Conservation (phyloP, 2,113 vertebrate genomes). For the Phrynosoma blainvillii region DNA sequence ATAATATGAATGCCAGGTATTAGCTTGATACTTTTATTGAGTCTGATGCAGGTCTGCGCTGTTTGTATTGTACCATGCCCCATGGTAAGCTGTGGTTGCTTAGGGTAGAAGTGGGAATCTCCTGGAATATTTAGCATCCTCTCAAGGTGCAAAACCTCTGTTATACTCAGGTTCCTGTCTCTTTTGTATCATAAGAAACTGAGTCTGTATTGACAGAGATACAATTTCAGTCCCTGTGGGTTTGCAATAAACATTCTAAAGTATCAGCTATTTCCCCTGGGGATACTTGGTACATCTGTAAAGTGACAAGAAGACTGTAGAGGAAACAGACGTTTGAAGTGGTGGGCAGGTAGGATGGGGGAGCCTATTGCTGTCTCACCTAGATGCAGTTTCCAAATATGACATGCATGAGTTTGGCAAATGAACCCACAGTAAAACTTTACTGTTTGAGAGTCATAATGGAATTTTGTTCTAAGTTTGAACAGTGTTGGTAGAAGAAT, state of each 20-base stretch:
- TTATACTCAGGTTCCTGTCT: background rate
- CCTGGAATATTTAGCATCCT: background rate
- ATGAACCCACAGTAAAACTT: background rate
- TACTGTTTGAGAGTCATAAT: background rate
- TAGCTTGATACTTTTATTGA: background rate
- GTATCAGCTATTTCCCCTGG: background rate
- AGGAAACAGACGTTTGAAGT: background rate
- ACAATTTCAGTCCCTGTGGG: background rate
- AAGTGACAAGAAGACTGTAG: background rate
- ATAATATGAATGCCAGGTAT: too few relatives aligned
- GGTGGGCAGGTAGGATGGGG: too few relatives aligned
- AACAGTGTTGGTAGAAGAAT: slow-evolving; percentile 55
- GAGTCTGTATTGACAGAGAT: background rate
- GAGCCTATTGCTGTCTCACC: background rate
- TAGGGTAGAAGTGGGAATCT: background rate
- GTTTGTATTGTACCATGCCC: background rate
- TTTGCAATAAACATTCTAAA: background rate
- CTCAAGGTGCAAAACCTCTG: background rate
- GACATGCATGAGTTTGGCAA: background rate
- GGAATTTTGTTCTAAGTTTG: slow-evolving; percentile 34
- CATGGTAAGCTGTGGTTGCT: background rate
- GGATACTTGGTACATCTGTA: background rate
- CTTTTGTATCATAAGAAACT: background rate
- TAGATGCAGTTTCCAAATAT: background rate
- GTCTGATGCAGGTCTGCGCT: background rate